These are phyloP conservation scores for Hydrotaea cyrtoneurina DNA, from an alignment of 2,888 invertebrate species.

Conservation along the genomic window DNA sequence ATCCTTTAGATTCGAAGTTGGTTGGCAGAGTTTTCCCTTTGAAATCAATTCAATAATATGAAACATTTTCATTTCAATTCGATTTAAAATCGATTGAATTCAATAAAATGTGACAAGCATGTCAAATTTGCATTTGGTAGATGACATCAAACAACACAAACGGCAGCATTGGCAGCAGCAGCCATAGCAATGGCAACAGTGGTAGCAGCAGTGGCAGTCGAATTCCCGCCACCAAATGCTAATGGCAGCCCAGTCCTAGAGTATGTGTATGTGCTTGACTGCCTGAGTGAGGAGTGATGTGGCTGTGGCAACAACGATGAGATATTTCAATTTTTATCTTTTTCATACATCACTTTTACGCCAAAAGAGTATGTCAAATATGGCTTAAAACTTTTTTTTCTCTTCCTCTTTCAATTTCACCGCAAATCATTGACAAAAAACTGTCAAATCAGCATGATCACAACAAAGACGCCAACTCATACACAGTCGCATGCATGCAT, in stretches of 20 bases:
- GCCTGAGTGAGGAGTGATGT: not conserved
- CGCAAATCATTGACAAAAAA: slow-evolving; percentile 57
- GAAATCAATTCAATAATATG: slow-evolving; percentile 65
- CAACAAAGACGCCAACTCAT: slow-evolving; percentile 1
- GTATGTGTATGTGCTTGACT: not conserved
- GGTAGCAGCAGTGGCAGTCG: not conserved
- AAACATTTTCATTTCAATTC: slow-evolving; percentile 68
- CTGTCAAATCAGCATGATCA: slow-evolving; percentile 66
- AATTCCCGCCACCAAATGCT: slow-evolving; percentile 25
- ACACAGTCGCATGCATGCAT: not conserved
- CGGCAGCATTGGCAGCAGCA: slow-evolving; percentile 32
- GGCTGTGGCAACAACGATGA: not conserved
- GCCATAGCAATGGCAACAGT: slow-evolving; percentile 7
- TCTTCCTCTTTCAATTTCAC: slow-evolving; percentile 50
- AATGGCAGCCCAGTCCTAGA: not conserved
- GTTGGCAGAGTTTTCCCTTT: slow-evolving; percentile 35
- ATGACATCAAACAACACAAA: slow-evolving; percentile 59
- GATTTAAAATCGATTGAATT: slow-evolving; percentile 68
- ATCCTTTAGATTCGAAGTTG: slow-evolving; percentile 1
- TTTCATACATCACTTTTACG: slow-evolving; percentile 50
- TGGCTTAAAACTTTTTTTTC: slow-evolving; percentile 23
- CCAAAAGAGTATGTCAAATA: slow-evolving; percentile 54
- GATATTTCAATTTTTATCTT: slow-evolving; percentile 44
- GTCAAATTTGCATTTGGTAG: slow-evolving; percentile 68
- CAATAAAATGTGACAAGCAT: slow-evolving; percentile 69